Base-by-base conservation (phyloP, 2,888 invertebrate genomes). In the Mimachlamys varia region DNA sequence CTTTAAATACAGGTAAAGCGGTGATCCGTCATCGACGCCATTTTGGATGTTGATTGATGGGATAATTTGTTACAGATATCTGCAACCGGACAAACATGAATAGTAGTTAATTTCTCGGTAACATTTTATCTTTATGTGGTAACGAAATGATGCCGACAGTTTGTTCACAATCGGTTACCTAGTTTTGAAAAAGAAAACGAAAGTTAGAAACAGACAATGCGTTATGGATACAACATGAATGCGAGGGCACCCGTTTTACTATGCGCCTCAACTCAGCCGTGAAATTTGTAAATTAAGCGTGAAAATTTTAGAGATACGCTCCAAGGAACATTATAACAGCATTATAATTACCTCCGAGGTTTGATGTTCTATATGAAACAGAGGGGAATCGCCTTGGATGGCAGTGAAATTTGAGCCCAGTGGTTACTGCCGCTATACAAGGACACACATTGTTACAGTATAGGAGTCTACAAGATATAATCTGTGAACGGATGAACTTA, bases 1-100 rank as follows among this genome's bases (percentile, higher is more conserved):
- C 76, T 76, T 76, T 76, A 76, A 76, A 76, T 76, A 76, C 76
- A 76, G 33, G 76, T 76, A 76, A 33, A 76, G 76, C 76, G 76
- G 33, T 76, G 76, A 76, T 76, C 76, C 76, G 76, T 33, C 76
- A 76, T 33, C 27, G 33, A 0, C 76, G 76, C 76, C 76, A 76
- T 76, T 12, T 76, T 76, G 76, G 15, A 27, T 76, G 76, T 27
- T 76, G 76, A 76, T 76, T 76, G 76, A 76, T 76, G 76, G 76
- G 76, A 76, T 76, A 76, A 76, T 76, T 76, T 33, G 76, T 76
- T 76, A 76, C 12, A 27, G 76, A 76, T 76, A 76, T 76, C 76
- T 33, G 76, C 33, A 76, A 12, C 76, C 76, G 15, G 76, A 76
- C 76, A 76, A 76, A 76, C 33, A 76, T 13, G 15, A 27, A 27